Evolutionary conservation across 2,888 invertebrate genomes (phyloP).

Genomic region (Eupithecia abbreviata): DNA sequence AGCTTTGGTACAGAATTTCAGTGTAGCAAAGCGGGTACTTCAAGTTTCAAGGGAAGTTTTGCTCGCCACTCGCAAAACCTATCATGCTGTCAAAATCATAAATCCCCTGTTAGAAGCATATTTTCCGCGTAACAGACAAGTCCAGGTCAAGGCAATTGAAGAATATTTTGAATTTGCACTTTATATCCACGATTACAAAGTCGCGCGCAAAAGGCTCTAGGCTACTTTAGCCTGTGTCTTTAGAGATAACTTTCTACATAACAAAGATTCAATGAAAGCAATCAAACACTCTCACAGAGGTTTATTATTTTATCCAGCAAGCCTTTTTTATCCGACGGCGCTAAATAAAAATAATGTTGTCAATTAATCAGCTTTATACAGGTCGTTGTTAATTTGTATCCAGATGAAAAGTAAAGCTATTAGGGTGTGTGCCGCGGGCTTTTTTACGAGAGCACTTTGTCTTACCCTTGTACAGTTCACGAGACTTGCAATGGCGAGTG

Average conservation of each 20-base stretch:
- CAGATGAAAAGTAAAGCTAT: slow-evolving; percentile 84
- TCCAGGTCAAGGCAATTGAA: no score
- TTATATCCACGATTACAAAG: no score
- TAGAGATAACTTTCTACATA: neutral
- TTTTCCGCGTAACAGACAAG: no score
- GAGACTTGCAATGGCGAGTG: neutral
- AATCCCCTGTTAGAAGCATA: no score
- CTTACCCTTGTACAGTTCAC: slow-evolving; percentile 45
- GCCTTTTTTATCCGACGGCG: neutral
- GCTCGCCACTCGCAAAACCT: no score
- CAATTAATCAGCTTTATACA: slow-evolving; percentile 75
- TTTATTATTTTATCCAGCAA: neutral
- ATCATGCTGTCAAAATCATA: no score
- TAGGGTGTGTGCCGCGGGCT: slow-evolving; percentile 67
- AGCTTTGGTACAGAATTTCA: no score
- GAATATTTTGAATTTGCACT: no score
- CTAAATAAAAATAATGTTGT: slow-evolving; percentile 52
- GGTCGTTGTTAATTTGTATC: slow-evolving; percentile 77
- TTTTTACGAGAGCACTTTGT: slow-evolving; percentile 67
- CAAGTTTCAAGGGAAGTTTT: no score
- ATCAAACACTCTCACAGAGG: neutral
- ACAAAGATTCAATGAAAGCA: neutral
- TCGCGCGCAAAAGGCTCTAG: no score
- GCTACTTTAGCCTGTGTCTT: no score
- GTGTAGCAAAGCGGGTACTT: no score